These are phyloP conservation scores for Eidolon dupreanum DNA, from an alignment of 2,797 vertebrate species.

Conservation along the genomic window DNA sequence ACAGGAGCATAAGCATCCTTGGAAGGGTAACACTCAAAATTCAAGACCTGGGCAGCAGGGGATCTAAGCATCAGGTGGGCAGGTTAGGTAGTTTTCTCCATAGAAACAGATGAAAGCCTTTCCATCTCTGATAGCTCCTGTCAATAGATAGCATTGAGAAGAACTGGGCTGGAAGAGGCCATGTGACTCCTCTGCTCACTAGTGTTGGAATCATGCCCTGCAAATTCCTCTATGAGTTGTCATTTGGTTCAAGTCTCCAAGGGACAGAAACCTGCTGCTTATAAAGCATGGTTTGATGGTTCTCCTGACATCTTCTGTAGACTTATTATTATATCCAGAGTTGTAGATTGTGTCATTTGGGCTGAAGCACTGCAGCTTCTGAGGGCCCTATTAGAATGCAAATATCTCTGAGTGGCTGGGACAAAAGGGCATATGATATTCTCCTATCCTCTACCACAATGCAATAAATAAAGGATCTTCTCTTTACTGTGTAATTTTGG, in stretches of 20 bases:
- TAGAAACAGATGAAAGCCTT: slow-evolving; percentile 47
- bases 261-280: not conserved
- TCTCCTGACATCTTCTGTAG: not conserved
- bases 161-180: not conserved
- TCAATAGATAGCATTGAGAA: slow-evolving; percentile 1
- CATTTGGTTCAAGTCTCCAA: slow-evolving; percentile 13
- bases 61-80: not conserved
- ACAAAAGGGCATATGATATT: not conserved
- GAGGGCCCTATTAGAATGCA: not conserved
- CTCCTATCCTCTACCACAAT: not conserved
- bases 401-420: slow-evolving; percentile 1
- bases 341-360: not conserved
- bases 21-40: slow-evolving; percentile 82
- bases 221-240: slow-evolving; percentile 20
- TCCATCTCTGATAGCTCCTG: not conserved
- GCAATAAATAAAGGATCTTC: slow-evolving; percentile 3
- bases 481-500: not conserved
- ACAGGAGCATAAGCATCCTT: slow-evolving; percentile 74
- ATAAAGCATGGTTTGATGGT: not conserved
- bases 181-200: not conserved
- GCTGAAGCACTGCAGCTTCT: not conserved
- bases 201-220: not conserved
- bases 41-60: slow-evolving; percentile 42
- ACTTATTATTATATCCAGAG: not conserved
- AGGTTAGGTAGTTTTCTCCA: slow-evolving; percentile 49